A percentile compares a stretch with the other conserved stretches of the same genome.
Evolutionary conservation across 2,797 vertebrate genomes (phyloP).

Genomic region (Orientallactaga sibirica): DNA sequence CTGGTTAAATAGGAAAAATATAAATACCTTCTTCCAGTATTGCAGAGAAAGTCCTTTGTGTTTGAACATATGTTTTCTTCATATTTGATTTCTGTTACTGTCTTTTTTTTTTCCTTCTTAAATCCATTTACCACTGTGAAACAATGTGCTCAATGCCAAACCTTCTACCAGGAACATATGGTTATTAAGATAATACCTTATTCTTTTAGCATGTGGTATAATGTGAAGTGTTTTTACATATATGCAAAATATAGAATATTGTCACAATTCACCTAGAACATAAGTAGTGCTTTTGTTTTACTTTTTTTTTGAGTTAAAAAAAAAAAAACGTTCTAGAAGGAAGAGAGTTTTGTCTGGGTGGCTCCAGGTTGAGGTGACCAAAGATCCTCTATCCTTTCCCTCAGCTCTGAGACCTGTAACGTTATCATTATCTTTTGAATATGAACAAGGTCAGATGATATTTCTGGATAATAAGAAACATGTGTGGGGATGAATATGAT

Average conservation of each 20-base stretch:
- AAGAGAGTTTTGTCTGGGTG: neutral
- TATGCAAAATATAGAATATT: neutral
- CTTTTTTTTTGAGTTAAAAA: constrained; percentile 35
- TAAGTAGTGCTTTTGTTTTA: neutral
- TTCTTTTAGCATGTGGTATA: neutral
- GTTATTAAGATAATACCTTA: neutral
- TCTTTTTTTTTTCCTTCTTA: constrained; percentile 41
- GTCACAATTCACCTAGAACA: neutral
- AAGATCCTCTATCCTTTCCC: too few species aligned
- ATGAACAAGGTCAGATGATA: neutral
- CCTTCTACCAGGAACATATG: neutral
- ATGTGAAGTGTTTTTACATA: neutral
- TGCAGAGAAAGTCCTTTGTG: constrained; percentile 13
- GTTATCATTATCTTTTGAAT: neutral
- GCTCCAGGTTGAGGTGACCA: neutral
- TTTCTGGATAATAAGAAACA: constrained; percentile 30
- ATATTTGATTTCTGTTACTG: constrained; percentile 23
- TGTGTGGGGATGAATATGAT: neutral
- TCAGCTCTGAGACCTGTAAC: neutral
- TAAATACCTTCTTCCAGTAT: neutral
- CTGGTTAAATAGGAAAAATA: neutral
- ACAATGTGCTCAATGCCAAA: neutral
- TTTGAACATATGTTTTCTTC: constrained; percentile 15
- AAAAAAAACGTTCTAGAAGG: neutral
- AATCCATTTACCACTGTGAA: constrained; percentile 2